These are phyloP conservation scores for Sebastolobus altivelis DNA, from an alignment of 2,797 vertebrate genomes.

Conservation along the genomic window DNA sequence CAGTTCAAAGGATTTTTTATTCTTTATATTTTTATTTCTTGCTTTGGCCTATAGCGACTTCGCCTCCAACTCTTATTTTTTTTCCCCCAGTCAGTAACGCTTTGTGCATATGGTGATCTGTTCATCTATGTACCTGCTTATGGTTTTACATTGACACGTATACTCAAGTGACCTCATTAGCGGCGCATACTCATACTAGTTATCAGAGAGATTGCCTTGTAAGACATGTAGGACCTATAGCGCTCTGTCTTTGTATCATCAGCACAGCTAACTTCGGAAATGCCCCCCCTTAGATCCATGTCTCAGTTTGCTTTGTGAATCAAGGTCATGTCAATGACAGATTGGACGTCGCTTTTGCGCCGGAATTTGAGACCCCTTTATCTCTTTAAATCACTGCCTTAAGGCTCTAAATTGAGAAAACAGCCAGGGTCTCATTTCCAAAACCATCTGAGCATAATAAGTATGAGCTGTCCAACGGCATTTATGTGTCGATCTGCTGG, in stretches of 20 bases:
- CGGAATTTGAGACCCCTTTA: constrained; percentile 80
- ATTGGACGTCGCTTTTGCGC: constrained; percentile 73
- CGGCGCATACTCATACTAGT: constrained; percentile 27
- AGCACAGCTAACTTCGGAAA: constrained; percentile 59
- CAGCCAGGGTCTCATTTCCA: constrained; percentile 85
- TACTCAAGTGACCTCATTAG: constrained; percentile 77
- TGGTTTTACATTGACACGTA: constrained; percentile 61
- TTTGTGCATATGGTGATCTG: constrained; percentile 28
- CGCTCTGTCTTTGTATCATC: constrained; percentile 46
- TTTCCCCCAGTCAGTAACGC: constrained; percentile 15
- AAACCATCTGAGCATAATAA: constrained; percentile 88
- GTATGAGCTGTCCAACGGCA: constrained; percentile 83
- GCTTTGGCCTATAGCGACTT: constrained; percentile 29
- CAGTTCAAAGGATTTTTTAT: constrained; percentile 55
- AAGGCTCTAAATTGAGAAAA: constrained; percentile 86
- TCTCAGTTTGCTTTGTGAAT: constrained; percentile 67
- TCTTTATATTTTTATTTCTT: constrained; percentile 24
- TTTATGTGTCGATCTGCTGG: constrained; percentile 82
- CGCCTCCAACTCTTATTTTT: constrained; percentile 24
- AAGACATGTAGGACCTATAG: constrained; percentile 41
- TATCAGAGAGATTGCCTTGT: constrained; percentile 52
- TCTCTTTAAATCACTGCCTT: constrained; percentile 85
- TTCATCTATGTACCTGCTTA: constrained; percentile 48
- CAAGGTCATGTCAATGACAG: constrained; percentile 85
- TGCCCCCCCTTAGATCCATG: constrained; percentile 65